Evolutionary conservation across 1,140 invertebrate species (phyloP).

Genomic region (Meloidogyne chitwoodi): DNA sequence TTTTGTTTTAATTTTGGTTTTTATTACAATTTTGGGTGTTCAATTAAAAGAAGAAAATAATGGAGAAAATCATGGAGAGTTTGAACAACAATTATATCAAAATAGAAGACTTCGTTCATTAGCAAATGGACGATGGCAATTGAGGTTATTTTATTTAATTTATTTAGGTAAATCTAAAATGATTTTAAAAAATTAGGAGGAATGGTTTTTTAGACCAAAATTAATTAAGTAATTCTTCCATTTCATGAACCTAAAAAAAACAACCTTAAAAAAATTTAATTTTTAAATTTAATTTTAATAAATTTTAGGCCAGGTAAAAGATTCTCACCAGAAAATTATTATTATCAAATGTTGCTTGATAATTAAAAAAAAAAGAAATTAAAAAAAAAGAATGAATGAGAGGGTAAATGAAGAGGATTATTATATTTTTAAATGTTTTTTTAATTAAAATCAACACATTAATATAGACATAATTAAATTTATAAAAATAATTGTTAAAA

Average conservation of each 20-base stretch:
- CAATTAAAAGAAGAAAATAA: neutral
- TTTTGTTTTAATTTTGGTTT: neutral
- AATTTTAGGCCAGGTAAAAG: neutral
- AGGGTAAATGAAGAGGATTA: neutral
- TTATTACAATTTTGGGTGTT: neutral
- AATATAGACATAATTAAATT: no score
- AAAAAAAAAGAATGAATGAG: neutral
- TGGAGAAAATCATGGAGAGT: neutral
- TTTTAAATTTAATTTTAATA: no score
- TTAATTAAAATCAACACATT: no score
- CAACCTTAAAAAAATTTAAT: no score
- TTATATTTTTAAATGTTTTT: no score
- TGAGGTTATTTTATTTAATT: neutral
- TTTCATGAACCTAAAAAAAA: no score
- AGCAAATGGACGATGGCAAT: slow-evolving; percentile 26
- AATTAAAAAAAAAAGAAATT: neutral
- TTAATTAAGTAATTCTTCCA: no score
- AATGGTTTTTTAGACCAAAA: no score
- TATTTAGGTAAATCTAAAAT: no score
- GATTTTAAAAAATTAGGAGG: no score
- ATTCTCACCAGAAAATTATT: neutral
- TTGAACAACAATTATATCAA: neutral
- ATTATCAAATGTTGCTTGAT: neutral
- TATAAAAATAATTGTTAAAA: no score
- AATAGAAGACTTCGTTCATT: slow-evolving; percentile 8